These are phyloP conservation scores for Colius striatus DNA, from an alignment of 2,113 vertebrate genomes.

Conservation along the genomic window DNA sequence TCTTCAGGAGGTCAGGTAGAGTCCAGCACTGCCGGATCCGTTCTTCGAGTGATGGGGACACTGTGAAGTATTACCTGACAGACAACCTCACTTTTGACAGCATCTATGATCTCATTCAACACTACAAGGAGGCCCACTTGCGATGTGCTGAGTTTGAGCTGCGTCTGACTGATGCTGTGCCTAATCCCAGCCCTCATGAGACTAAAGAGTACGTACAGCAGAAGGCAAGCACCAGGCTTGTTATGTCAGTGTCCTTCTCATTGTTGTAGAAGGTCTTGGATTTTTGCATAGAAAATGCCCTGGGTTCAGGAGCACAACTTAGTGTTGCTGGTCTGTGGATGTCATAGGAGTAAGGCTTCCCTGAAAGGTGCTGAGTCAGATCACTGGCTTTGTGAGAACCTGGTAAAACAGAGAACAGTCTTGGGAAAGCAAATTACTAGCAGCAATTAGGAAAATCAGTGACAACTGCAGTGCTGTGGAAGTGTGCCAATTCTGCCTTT, in stretches of 20 bases:
- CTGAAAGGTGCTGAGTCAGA: neutral
- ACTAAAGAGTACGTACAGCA: slow-evolving; percentile 81
- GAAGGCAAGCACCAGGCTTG: neutral
- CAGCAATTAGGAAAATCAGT: neutral
- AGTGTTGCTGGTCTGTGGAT: fast-evolving
- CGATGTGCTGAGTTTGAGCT: slow-evolving; percentile 94
- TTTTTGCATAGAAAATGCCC: neutral
- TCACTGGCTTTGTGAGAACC: neutral
- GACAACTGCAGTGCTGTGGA: neutral
- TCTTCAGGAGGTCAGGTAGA: slow-evolving; percentile 85
- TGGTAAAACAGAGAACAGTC: neutral
- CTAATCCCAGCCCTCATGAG: slow-evolving; percentile 86
- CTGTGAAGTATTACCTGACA: slow-evolving; percentile 86
- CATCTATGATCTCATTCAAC: slow-evolving; percentile 88
- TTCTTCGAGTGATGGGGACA: slow-evolving; percentile 78
- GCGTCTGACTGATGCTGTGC: slow-evolving; percentile 89
- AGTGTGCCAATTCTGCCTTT: neutral
- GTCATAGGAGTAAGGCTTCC: neutral
- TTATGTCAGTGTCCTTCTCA: neutral
- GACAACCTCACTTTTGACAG: slow-evolving; percentile 89
- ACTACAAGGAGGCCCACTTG: slow-evolving; percentile 90
- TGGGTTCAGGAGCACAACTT: neutral
- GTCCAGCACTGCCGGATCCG: slow-evolving; percentile 96
- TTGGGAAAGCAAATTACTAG: neutral
- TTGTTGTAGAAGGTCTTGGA: neutral